Percentiles rank a stretch among this genome's conserved stretches.
Conservation (phyloP, 2,113 vertebrate species). For the Butorides virescens region DNA sequence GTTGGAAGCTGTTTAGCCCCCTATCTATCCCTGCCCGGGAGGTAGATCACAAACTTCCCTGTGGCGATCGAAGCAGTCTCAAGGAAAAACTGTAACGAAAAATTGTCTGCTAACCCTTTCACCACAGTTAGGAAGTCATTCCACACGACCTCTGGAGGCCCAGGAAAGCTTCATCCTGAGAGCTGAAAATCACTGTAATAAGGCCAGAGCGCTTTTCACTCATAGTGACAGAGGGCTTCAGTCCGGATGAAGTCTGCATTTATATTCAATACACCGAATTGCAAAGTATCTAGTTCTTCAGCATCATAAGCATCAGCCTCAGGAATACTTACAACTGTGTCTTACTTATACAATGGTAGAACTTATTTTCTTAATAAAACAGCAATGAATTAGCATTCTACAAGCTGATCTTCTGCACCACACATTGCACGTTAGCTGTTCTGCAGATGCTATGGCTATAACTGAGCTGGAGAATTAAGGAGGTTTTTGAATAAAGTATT, state of each 20-base stretch:
- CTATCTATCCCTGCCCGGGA: accelerated
- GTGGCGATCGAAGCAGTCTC: accelerated
- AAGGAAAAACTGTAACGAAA: not conserved
- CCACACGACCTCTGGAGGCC: accelerated
- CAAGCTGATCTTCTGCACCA: not conserved
- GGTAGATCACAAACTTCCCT: accelerated
- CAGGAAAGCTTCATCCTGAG: not conserved
- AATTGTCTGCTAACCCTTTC: not conserved
- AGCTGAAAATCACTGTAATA: not conserved
- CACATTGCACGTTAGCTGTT: no score
- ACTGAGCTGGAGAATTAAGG: not conserved
- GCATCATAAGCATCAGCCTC: not conserved
- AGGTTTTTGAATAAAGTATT: not conserved
- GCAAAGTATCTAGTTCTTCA: not conserved
- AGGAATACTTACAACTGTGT: not conserved
- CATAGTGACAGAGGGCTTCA: not conserved
- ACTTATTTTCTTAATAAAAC: not conserved
- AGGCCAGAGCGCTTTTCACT: not conserved
- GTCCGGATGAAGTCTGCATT: not conserved
- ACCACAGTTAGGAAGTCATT: not conserved
- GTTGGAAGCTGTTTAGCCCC: not conserved
- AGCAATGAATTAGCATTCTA: not conserved
- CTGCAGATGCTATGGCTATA: not conserved
- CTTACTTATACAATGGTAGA: not conserved
- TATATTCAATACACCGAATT: not conserved